Evolutionary conservation across 2,113 vertebrate genomes (phyloP).

Genomic region (Platycercus adscitus): DNA sequence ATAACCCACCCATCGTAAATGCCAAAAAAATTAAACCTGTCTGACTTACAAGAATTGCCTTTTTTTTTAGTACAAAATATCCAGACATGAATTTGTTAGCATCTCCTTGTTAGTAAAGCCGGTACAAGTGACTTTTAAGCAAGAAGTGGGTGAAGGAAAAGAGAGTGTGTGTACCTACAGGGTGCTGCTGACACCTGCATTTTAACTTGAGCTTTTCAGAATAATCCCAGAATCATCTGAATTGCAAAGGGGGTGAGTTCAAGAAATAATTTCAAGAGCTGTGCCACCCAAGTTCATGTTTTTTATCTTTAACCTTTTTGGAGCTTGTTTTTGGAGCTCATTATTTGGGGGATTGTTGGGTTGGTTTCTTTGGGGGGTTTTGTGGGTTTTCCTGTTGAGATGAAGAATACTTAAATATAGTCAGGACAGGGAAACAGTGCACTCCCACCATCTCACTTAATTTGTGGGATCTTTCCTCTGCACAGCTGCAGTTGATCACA

Average conservation of each 20-base stretch:
- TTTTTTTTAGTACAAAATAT: background rate
- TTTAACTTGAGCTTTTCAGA: background rate
- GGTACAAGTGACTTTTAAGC: background rate
- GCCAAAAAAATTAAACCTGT: background rate
- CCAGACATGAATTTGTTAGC: background rate
- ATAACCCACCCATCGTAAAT: background rate
- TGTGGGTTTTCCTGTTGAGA: background rate
- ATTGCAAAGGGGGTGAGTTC: background rate
- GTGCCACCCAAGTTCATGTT: background rate
- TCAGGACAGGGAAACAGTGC: background rate
- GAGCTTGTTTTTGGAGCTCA: background rate
- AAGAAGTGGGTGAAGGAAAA: background rate
- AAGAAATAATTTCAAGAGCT: conserved; percentile 6
- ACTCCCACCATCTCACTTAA: background rate
- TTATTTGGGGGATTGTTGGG: background rate
- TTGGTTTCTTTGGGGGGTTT: background rate
- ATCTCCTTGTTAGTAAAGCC: background rate
- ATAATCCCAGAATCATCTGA: background rate
- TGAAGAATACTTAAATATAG: background rate
- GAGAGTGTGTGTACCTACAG: accelerated
- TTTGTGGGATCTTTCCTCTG: conserved; percentile 4
- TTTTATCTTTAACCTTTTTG: background rate
- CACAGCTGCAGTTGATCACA: background rate
- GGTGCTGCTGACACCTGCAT: background rate
- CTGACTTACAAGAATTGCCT: background rate